These are phyloP conservation scores for Pyxicephalus adspersus DNA, from an alignment of 2,113 vertebrate species.

Conservation along the genomic window DNA sequence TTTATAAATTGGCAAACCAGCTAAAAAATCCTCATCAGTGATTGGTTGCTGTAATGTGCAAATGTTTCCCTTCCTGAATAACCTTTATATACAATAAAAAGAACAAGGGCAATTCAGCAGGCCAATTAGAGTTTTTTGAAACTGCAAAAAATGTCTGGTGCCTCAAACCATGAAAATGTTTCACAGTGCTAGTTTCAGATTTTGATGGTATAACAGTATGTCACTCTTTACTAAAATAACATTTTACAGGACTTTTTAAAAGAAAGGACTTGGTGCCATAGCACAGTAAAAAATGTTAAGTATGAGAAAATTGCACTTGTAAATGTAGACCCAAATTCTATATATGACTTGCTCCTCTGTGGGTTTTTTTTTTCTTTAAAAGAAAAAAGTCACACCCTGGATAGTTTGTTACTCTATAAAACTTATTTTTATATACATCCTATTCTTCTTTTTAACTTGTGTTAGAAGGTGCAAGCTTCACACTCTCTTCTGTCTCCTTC, in stretches of 20 bases:
- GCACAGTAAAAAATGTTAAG: not conserved
- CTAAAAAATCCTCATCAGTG: no score
- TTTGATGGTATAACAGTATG: no score
- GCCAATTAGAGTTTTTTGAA: no score
- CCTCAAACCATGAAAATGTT: no score
- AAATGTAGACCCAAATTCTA: not conserved
- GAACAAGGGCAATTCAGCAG: no score
- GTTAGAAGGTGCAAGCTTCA: constrained; percentile 2
- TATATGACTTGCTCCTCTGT: not conserved
- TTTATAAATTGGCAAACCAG: no score
- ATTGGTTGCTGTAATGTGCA: no score
- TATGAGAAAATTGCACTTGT: not conserved
- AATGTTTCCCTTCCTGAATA: no score
- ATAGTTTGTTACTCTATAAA: not conserved
- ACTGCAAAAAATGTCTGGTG: no score
- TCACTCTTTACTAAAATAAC: not conserved
- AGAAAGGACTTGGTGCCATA: not conserved
- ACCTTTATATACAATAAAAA: no score
- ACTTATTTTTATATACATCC: not conserved
- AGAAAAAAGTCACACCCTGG: not conserved
- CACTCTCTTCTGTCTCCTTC: constrained; percentile 22
- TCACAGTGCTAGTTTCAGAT: no score
- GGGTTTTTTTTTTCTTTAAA: not conserved
- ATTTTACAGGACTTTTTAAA: not conserved
- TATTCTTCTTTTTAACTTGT: not conserved